Evolutionary conservation across 2,888 invertebrate species (phyloP).

Genomic region (Dasypolia templi): DNA sequence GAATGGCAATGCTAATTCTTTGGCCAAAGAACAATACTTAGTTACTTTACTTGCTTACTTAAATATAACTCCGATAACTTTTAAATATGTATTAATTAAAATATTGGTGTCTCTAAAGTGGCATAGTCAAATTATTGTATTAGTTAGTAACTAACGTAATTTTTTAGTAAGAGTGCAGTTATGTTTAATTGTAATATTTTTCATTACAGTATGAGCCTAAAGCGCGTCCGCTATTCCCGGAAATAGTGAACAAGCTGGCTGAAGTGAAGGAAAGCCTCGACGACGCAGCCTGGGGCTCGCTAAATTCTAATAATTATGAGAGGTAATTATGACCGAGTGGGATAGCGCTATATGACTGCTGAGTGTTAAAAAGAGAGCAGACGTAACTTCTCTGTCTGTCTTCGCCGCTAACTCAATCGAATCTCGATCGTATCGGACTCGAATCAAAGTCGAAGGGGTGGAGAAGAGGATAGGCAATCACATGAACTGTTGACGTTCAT

Average conservation of each 20-base stretch:
- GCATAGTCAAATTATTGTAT: background rate
- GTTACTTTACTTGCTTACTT: too few species aligned
- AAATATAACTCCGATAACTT: background rate
- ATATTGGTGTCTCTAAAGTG: background rate
- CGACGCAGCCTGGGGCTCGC: conserved; percentile 83
- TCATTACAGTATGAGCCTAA: conserved; percentile 94
- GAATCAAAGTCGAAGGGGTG: background rate
- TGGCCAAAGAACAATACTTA: too few species aligned
- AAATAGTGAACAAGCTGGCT: conserved; percentile 93
- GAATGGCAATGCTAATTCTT: too few species aligned
- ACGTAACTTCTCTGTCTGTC: background rate
- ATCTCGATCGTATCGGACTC: background rate
- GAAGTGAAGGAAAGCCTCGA: conserved; percentile 91
- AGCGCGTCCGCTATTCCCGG: conserved; percentile 96
- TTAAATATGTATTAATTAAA: background rate
- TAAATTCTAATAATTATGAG: conserved; percentile 80
- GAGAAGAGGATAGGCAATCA: background rate
- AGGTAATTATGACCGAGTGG: conserved; percentile 71
- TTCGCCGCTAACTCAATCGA: background rate
- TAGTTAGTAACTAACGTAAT: background rate
- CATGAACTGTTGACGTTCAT: background rate
- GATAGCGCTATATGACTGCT: background rate
- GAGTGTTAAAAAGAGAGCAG: background rate
- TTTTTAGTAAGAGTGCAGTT: background rate
- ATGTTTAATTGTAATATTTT: background rate